Evolutionary conservation across 2,797 vertebrate species (phyloP).

Genomic region (Syncerus caffer): DNA sequence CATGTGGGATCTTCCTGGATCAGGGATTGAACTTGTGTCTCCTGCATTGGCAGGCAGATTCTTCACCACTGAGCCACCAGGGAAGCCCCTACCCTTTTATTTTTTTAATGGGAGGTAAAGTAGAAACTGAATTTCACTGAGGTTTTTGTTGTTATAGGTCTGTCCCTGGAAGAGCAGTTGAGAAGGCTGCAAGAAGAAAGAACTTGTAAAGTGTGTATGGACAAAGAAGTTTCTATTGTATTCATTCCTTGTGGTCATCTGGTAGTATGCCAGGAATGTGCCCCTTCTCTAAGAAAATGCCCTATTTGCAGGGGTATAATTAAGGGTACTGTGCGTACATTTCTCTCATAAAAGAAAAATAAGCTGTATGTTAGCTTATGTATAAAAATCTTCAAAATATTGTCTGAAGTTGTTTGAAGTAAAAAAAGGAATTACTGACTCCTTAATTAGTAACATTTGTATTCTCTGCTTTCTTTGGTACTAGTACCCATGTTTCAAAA

Average conservation of each 20-base stretch:
- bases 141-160: slow-evolving; percentile 82
- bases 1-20: background rate
- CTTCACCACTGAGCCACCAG: background rate
- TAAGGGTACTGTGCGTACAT: slow-evolving; percentile 97
- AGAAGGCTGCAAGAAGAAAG: slow-evolving; percentile 95
- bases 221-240: slow-evolving; percentile 97
- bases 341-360: slow-evolving; percentile 88
- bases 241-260: slow-evolving; percentile 99
- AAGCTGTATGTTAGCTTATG: background rate
- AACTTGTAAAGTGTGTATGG: slow-evolving; percentile 99
- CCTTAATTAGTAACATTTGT: background rate
- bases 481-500: background rate
- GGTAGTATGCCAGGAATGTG: slow-evolving; percentile 97
- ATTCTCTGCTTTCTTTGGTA: slow-evolving; percentile 36
- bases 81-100: background rate
- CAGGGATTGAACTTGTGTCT: background rate
- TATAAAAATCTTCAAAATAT: background rate
- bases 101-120: background rate
- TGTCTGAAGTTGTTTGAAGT: background rate
- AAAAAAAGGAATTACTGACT: background rate
- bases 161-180: slow-evolving; percentile 96
- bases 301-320: slow-evolving; percentile 97
- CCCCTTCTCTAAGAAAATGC: slow-evolving; percentile 95
- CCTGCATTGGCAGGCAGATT: background rate
- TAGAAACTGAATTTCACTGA: background rate